Base-by-base conservation (phyloP, 2,888 invertebrate species). In the Baronia brevicornis region DNA sequence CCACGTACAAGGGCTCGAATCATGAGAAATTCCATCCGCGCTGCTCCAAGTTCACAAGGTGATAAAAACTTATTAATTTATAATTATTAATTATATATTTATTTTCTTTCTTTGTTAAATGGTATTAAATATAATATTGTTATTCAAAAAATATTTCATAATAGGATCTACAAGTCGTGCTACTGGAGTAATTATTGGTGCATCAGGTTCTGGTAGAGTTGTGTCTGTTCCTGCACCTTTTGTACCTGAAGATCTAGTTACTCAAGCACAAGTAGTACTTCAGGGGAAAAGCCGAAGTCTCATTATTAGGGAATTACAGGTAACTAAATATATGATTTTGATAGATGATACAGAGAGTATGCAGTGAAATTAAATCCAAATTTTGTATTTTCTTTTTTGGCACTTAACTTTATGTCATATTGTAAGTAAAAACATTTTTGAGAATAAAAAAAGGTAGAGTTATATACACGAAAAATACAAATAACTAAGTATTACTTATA, bases 251-350 rank as follows among this genome's bases (percentile, higher is more conserved):
- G 98, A 99, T 67, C 88, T 99, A 36, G 95, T 99, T 40, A 93
- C 97, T 10, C 98, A 98, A 68, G 95, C 95, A 15, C 95, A 96
- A 85, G 95, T 95, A 28, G 95, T 95, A 10, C 79, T 96, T 22
- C 95, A 99, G 85, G 98, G 98, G 45, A 99, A 98, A 79, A 97
- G 97, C 58, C 87, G 98, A 46, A 98, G 95, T 85, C 88, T 98
- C 36, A 99, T 99, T 50, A 96, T 99, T 53, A 88, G 98, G 57
- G 99, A 99, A 80, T 85, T 99, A 48, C 98, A 98, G 87, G 96
- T 95, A 74, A 66, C 71, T 6, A 18, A 17, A 8, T 6, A 11
- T 11, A 31, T 8, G 11, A 12, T 10, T 26, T 33, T 28, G n/a
- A n/a, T 23, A n/a, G n/a, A n/a, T n/a, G n/a, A n/a, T n/a, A n/a